A percentile compares a stretch with the other conserved stretches of the same genome.
These are phyloP conservation scores for Gallinago media DNA, from an alignment of 2,113 vertebrate species.

Conservation along the genomic window DNA sequence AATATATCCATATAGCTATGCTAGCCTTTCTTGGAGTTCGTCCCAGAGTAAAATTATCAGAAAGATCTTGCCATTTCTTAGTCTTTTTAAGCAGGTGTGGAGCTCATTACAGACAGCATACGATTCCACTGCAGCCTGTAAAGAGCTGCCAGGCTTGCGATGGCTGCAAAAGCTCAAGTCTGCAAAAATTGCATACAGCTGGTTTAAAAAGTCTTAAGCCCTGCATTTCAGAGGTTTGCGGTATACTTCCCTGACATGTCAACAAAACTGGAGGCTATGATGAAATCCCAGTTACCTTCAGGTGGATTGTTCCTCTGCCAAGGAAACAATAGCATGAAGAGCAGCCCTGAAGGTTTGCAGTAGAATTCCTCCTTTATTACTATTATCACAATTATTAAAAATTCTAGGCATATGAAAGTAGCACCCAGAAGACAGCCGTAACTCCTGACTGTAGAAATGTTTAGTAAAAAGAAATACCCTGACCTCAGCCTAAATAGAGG, in stretches of 20 bases:
- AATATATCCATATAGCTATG: background rate
- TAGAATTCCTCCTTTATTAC: background rate
- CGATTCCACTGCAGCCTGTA: background rate
- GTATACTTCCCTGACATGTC: background rate
- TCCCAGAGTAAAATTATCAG: conserved; percentile 30
- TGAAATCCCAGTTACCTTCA: background rate
- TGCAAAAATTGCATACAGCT: background rate
- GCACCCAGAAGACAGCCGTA: background rate
- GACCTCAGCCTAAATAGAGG: background rate
- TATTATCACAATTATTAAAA: background rate
- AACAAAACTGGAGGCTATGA: background rate
- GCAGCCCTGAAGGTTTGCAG: background rate
- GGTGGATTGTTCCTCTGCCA: background rate
- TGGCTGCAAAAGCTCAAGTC: background rate
- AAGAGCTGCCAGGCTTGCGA: background rate
- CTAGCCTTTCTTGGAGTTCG: background rate
- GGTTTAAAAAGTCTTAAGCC: background rate
- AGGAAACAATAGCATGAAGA: background rate
- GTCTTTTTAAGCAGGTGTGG: conserved; percentile 1
- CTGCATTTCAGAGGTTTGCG: background rate
- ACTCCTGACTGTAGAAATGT: background rate
- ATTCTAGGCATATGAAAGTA: background rate
- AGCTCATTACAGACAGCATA: background rate
- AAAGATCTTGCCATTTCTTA: background rate
- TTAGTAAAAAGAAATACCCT: background rate